These are phyloP conservation scores for Gobio occitaniae DNA, from an alignment of 2,797 vertebrate genomes.

Conservation along the genomic window DNA sequence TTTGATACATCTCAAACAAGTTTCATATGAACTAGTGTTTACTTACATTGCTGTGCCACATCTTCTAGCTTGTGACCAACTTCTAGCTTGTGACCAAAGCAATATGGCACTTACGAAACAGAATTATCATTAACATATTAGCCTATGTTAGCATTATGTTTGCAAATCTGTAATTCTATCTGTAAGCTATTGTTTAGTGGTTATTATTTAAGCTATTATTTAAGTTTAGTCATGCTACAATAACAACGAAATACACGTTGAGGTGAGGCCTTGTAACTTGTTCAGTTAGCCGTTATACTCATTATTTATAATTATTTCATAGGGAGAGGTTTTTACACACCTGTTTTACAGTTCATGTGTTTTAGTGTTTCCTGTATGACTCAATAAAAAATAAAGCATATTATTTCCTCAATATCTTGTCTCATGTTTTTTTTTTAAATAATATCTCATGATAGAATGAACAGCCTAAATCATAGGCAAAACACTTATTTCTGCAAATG, in stretches of 20 bases:
- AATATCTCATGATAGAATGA: neutral
- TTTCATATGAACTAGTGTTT: constrained; percentile 2
- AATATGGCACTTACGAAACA: no score
- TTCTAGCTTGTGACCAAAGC: constrained; percentile 47
- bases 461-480: neutral
- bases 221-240: constrained; percentile 2
- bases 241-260: neutral
- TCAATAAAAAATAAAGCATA: constrained; percentile 30
- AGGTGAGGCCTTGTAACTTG: constrained; percentile 4
- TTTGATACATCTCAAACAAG: constrained; percentile 1
- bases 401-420: neutral
- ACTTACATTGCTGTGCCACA: constrained; percentile 30
- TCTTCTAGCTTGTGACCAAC: constrained; percentile 58
- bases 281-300: neutral
- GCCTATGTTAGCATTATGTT: no score
- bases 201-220: no score
- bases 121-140: neutral
- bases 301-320: neutral
- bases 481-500: neutral
- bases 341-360: neutral
- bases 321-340: neutral
- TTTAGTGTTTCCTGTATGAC: neutral
- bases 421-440: neutral
- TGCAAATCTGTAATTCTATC: no score
- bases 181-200: constrained; percentile 6